Percentiles rank a stretch among this genome's conserved stretches.
Conservation (phyloP, 2,888 invertebrate genomes). For the Atherix ibis region DNA sequence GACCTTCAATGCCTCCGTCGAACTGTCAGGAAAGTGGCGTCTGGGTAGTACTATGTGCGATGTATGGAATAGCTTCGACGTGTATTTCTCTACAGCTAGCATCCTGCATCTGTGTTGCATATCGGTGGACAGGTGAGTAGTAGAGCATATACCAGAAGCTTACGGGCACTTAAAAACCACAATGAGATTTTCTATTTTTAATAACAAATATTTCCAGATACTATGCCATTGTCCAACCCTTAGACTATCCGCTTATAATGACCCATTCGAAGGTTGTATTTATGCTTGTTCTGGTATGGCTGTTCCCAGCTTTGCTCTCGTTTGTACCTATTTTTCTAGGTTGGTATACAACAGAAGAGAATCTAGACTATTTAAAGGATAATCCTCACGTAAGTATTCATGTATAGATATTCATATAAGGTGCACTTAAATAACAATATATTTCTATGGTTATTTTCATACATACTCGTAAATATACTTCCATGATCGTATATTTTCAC, state of each 20-base stretch:
- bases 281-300: slow-evolving; percentile 80
- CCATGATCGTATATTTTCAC: too few relatives aligned
- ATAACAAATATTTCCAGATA: slow-evolving; percentile 38
- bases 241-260: slow-evolving; percentile 86
- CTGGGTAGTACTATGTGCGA: slow-evolving; percentile 86
- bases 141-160: slow-evolving; percentile 20
- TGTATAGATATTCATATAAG: too few relatives aligned
- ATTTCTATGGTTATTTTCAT: too few relatives aligned
- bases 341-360: slow-evolving; percentile 81
- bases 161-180: too few relatives aligned
- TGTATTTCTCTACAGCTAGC: slow-evolving; percentile 82
- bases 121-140: slow-evolving; percentile 53
- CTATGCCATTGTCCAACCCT: slow-evolving; percentile 79
- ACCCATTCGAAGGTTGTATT: slow-evolving; percentile 62
- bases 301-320: slow-evolving; percentile 77
- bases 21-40: slow-evolving; percentile 70
- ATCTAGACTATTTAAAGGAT: slow-evolving; percentile 48
- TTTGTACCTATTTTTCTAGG: slow-evolving; percentile 90
- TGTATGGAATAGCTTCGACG: slow-evolving; percentile 87
- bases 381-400: slow-evolving; percentile 46
- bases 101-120: slow-evolving; percentile 90
- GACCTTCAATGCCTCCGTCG: slow-evolving; percentile 85
- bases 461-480: too few relatives aligned
- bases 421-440: too few relatives aligned
- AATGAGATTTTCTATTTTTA: too few relatives aligned